These are phyloP conservation scores for Graptemys geographica DNA, from an alignment of 2,797 vertebrate genomes.

Conservation along the genomic window DNA sequence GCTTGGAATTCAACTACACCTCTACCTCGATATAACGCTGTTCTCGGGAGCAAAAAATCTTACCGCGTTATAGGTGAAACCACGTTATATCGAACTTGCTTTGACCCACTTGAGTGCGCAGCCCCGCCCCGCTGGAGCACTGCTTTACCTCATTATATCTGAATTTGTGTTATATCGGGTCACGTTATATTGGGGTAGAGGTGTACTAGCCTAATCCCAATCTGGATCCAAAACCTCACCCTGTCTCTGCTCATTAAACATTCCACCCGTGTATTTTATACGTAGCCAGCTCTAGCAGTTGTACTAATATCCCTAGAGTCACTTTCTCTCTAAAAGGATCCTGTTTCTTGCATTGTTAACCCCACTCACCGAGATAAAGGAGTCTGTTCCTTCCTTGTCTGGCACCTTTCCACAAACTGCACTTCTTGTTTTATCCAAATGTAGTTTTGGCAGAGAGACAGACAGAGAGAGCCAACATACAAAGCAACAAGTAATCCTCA, in stretches of 20 bases:
- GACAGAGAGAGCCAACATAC: rapidly evolving
- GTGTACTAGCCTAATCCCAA: not conserved
- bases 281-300: not conserved
- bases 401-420: rapidly evolving
- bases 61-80: no score
- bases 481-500: not conserved
- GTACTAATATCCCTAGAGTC: not conserved
- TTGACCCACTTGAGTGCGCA: no score
- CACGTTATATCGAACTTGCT: no score
- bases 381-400: not conserved
- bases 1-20: not conserved
- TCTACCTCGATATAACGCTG: no score
- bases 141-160: no score
- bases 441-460: not conserved
- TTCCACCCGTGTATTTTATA: not conserved
- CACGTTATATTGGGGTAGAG: no score
- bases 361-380: rapidly evolving
- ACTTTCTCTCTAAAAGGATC: not conserved
- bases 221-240: not conserved
- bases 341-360: rapidly evolving
- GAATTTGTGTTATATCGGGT: no score
- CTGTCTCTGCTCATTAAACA: not conserved
- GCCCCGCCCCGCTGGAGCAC: no score
- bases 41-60: no score
- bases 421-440: not conserved